Evolutionary conservation across 1,140 invertebrate species (phyloP).

Genomic region (Trypoxylus dichotomus): DNA sequence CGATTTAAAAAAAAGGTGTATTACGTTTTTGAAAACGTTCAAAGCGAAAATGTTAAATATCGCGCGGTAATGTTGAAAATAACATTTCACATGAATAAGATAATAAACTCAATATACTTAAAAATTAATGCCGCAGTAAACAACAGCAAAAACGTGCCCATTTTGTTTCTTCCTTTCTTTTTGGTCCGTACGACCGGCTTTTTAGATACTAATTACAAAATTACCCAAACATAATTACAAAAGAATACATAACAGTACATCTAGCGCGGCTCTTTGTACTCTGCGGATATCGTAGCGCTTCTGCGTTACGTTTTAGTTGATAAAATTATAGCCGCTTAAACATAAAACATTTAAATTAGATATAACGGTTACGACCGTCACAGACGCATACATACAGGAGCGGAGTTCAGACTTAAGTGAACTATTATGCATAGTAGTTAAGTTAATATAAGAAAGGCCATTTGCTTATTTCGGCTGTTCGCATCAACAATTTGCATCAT

Average conservation of each 20-base stretch:
- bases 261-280: conserved; percentile 12
- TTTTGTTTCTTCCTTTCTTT: conserved; percentile 1
- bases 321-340: conserved; percentile 31
- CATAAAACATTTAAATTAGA: conserved; percentile 33
- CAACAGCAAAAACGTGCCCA: conserved; percentile 16
- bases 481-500: conserved; percentile 39
- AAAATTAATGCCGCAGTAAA: conserved; percentile 12
- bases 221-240: conserved; percentile 28
- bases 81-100: background rate
- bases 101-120: conserved; percentile 16
- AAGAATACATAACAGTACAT: conserved; percentile 31
- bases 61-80: too few species aligned
- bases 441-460: conserved; percentile 35
- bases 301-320: conserved; percentile 27
- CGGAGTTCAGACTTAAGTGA: conserved; percentile 28
- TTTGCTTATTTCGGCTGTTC: conserved; percentile 33
- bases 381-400: background rate
- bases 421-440: conserved; percentile 30
- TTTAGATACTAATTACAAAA: conserved; percentile 27
- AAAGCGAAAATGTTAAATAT: too few species aligned
- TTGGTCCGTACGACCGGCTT: background rate
- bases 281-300: conserved; percentile 1
- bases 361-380: conserved; percentile 26
- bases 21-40: too few species aligned
- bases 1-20: too few species aligned